Conservation (phyloP, 1,140 invertebrate species). For the Gonatopus flavifemur region DNA sequence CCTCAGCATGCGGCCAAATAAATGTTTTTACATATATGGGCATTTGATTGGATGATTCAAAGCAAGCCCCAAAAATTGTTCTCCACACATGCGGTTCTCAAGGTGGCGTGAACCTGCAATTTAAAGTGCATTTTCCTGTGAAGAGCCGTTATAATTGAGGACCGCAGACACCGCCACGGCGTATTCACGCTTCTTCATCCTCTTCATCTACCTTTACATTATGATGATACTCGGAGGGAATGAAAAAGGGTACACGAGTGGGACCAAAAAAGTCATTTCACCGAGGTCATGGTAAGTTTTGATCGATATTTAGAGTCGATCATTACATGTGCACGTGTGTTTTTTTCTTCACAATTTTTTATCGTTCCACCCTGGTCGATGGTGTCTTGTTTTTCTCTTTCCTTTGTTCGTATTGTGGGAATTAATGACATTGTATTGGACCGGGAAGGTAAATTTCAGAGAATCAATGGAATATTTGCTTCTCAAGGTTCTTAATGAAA, state of each 20-base stretch:
- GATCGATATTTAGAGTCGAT: neutral
- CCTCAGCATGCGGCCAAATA: too few relatives aligned
- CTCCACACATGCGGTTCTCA: slow-evolving; percentile 19
- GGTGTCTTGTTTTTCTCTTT: neutral
- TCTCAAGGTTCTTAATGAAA: too few relatives aligned
- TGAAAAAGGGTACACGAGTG: too few relatives aligned
- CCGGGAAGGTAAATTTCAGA: too few relatives aligned
- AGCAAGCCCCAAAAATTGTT: slow-evolving; percentile 20
- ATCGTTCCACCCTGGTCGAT: neutral
- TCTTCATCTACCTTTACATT: too few relatives aligned
- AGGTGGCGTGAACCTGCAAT: slow-evolving; percentile 37
- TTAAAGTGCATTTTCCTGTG: slow-evolving; percentile 49
- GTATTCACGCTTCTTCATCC: too few relatives aligned
- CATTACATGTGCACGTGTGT: too few relatives aligned
- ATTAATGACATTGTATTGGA: too few relatives aligned
- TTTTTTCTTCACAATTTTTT: too few relatives aligned
- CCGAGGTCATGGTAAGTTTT: neutral
- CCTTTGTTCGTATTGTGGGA: neutral
- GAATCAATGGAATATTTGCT: too few relatives aligned
- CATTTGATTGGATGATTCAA: slow-evolving; percentile 38
- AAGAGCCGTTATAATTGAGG: slow-evolving; percentile 49
- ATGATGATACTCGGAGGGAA: too few relatives aligned
- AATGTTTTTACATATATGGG: slow-evolving; percentile 14
- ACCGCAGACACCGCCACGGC: slow-evolving; percentile 14
- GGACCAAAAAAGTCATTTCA: too few relatives aligned